Evolutionary conservation across 1,140 invertebrate genomes (phyloP), one percentile per base, ranked within the genome.

Genomic region (Gryllus bimaculatus): DNA sequence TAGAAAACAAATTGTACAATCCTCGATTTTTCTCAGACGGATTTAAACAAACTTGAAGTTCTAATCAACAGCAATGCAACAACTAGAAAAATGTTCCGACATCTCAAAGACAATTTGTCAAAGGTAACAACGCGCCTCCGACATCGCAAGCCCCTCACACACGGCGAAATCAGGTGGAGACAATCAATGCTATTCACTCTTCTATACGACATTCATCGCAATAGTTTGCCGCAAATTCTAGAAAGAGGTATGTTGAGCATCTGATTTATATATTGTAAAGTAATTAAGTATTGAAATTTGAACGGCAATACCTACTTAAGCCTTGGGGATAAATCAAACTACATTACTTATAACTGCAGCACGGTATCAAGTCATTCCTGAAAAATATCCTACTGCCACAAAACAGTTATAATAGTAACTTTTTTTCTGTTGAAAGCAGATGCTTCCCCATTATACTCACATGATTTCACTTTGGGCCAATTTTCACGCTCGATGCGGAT

Each of bases 391-490:
- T n/a, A n/a, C 26, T 39, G 5, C 26, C 26, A 39, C 26, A 39
- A 2, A 39, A 1, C 26, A 39, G 1, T 39, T 39, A 2, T 39
- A 5, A 5, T 39, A 39, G 26, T 39, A 5, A 2, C 26, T 39
- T 1, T 39, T 39, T 39, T 39, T 39, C 26, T 39, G 26, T 39
- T 39, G 26, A 39, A 5, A 39, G 5, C 26, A 39, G 26, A 39
- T 39, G 26, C 26, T 39, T 39, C 26, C 26, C 26, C 26, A 5
- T 10, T 66, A 66, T 66, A 66, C 84, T 85, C 83, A 83, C 85
- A 84, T 78, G 83, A 82, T 81, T 88, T 88, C 75, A 83, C 82
- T 73, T 84, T 81, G 8, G 81, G 79, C 86, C 86, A 88, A 48
- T 85, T 80, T 74, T 83, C 85, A 26, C 76, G 77, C 76, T 80